Base-by-base conservation (phyloP, 2,113 vertebrate genomes). In the Turdus rufiventris region DNA sequence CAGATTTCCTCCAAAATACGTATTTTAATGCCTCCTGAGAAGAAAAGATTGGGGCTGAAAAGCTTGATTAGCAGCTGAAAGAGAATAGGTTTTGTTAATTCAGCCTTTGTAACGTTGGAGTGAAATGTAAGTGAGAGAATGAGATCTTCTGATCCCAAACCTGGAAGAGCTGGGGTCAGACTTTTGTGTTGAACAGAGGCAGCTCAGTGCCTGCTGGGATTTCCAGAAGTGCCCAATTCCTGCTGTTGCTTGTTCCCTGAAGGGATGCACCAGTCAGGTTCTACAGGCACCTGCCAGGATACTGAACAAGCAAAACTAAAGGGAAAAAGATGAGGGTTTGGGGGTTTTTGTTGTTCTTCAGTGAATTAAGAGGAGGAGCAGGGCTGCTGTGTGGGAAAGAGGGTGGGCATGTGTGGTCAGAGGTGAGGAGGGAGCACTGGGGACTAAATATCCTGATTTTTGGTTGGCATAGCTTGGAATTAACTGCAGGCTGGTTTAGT, bases 41-140 rank as follows among this genome's bases (percentile, higher is more conserved):
- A 93, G 82, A 94, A 86, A 86, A 92, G 31, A 21, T 60, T 91
- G 90, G 23, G 18, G 20, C 74, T 88, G 63, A 65, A 91, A 93
- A 75, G 70, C 85, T 63, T 43, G 21, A 29, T 79, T 51, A 70
- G 29, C 33, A 78, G 70, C 81, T 85, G 70, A 75, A 85, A 94
- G 74, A 43, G n/a, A 75, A 57, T 51, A 18, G 3, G 3, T 68
- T 75, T 53, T 84, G 36, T 89, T 82, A 88, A 19, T 75, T 94
- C 66, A 63, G n/a, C 85, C 48, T 14, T 75, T 85, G 9, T 28
- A 18, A 20, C 12, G 28, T 25, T 48, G 45, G 82, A 61, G 62
- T 82, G 80, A 79, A 88, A 91, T 6, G 36, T 17, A 51, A 80
- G 79, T 45, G 77, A 89, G 74, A 80, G 80, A 31, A 70, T 40